Base-by-base conservation (phyloP, 2,113 vertebrate species). In the Microtus pennsylvanicus region DNA sequence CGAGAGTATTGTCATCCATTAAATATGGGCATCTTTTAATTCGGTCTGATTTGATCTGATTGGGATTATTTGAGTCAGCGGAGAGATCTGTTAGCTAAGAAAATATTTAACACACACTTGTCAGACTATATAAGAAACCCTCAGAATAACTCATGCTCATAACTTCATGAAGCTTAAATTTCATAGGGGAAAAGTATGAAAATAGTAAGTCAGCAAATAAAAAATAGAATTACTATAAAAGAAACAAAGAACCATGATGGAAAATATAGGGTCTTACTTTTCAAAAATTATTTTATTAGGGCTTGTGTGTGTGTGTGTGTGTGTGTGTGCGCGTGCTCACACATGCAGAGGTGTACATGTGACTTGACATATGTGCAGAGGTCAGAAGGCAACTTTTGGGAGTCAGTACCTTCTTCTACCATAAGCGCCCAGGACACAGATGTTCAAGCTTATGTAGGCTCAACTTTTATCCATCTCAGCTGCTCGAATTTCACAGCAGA, bases 151-250 rank as follows among this genome's bases (percentile, higher is more conserved):
- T 93, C 72, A 70, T 7, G 65, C n/a, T 93, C 61, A 26, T 42
- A 28, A 26, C 50, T 63, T 92, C 16, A 63, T 30, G 30, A 94
- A 94, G 24, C n/a, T 89, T 94, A 93, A 86, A 65, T 75, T 91
- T 95, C 82, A 92, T 35, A 30, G 55, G 24, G 11, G 8, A 63
- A 58, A 90, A 30, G 3, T 75, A 74, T 74, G 65, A 90, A 38
- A 61, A 67, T 50, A 85, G 33, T 35, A 94, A 93, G 38, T n/a
- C 52, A 92, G 17, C 21, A 91, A 69, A 86, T 86, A 47, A 85
- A 85, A 86, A 30, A 3, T 85, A 55, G 11, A 75, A 94, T 63
- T 38, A 4, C 14, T 94, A 38, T 69, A 42, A 93, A 93, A 81
- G 69, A 91, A 78, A 72, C 35, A 89, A 45, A 76, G 22, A 58